Conservation (phyloP, 2,797 vertebrate genomes). For the Benthosema pterotum region DNA sequence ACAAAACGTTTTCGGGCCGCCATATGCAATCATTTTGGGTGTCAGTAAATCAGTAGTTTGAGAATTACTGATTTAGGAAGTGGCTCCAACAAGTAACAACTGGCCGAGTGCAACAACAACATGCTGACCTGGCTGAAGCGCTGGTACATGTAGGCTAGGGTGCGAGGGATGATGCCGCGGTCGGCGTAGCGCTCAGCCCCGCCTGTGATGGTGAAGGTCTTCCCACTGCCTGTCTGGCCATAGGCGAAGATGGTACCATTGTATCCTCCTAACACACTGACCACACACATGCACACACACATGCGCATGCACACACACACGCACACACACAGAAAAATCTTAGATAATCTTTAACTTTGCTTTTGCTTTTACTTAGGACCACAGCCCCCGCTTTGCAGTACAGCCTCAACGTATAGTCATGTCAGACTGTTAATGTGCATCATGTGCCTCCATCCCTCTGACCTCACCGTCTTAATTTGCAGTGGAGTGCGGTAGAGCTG, state of each 20-base stretch:
- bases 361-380: too few species aligned
- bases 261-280: slow-evolving; percentile 90
- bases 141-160: slow-evolving; percentile 89
- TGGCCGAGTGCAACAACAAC: neutral
- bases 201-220: slow-evolving; percentile 97
- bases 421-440: slow-evolving; percentile 6
- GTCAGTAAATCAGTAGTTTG: too few species aligned
- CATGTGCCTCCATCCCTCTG: slow-evolving; percentile 7
- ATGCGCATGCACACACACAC: slow-evolving; percentile 38
- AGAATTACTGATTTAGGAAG: too few species aligned
- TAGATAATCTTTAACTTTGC: too few species aligned
- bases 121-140: slow-evolving; percentile 81
- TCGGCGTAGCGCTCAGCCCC: slow-evolving; percentile 90
- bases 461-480: slow-evolving; percentile 34
- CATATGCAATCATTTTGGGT: neutral
- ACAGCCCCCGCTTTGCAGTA: too few species aligned
- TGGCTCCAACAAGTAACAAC: too few species aligned
- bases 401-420: too few species aligned
- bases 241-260: slow-evolving; percentile 98
- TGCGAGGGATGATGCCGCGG: slow-evolving; percentile 93
- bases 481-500: slow-evolving; percentile 13
- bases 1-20: neutral
- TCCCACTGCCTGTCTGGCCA: slow-evolving; percentile 96
- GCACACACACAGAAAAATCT: neutral
- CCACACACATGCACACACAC: slow-evolving; percentile 50